Conservation (phyloP, 2,888 invertebrate species). For the Clepsis dumicolana region DNA sequence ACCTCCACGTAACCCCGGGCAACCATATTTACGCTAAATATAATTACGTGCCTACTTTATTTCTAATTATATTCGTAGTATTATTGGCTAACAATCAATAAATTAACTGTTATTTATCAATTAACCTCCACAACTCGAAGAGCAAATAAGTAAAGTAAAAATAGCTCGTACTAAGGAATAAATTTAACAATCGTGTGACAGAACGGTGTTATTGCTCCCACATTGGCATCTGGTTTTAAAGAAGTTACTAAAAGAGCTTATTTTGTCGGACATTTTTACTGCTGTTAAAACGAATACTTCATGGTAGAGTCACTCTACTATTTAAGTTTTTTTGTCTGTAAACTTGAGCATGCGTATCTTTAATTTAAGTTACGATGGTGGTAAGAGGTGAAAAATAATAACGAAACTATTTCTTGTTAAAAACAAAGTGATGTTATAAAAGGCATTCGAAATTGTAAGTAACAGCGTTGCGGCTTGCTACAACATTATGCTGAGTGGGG, state of each 20-base stretch:
- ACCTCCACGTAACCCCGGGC: background rate
- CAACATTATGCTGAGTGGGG: no score
- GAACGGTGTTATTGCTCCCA: background rate
- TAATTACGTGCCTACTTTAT: background rate
- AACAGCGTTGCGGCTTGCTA: no score
- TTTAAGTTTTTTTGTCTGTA: background rate
- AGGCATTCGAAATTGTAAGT: no score
- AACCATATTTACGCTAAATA: slow-evolving; percentile 13
- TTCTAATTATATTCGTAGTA: background rate
- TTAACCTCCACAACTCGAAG: background rate
- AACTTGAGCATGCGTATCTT: background rate
- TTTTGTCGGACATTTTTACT: background rate
- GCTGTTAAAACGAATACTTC: background rate
- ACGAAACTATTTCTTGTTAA: no score
- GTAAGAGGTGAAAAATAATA: no score
- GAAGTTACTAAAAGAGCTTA: background rate
- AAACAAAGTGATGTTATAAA: no score
- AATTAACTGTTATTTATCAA: background rate
- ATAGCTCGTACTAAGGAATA: background rate
- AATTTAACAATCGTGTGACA: background rate
- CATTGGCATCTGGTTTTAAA: background rate
- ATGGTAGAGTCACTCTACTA: background rate
- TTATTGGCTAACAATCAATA: background rate
- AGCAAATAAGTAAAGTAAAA: background rate
- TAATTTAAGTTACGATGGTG: background rate